Conservation (phyloP, 2,113 vertebrate species). For the Mustela nigripes region DNA sequence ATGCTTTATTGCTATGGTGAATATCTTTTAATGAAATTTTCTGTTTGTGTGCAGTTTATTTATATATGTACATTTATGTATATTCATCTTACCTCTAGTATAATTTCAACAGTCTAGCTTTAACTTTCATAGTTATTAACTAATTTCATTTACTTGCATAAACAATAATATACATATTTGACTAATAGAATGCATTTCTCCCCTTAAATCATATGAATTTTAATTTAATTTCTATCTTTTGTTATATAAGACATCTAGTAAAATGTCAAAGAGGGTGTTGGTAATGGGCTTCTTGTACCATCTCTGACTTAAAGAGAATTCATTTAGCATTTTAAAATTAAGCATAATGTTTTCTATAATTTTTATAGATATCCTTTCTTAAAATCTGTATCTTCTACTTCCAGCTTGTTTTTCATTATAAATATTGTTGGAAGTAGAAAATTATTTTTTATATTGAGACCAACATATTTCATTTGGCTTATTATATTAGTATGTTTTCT, state of each 20-base stretch:
- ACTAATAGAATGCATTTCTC: neutral
- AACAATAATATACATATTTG: neutral
- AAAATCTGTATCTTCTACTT: neutral
- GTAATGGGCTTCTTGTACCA: neutral
- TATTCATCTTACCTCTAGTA: neutral
- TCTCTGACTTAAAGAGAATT: neutral
- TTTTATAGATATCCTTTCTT: neutral
- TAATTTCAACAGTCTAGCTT: neutral
- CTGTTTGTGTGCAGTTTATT: neutral
- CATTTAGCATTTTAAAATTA: constrained; percentile 4
- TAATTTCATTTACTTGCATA: neutral
- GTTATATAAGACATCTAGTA: neutral
- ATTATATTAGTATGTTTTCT: neutral
- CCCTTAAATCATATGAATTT: neutral
- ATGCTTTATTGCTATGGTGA: neutral
- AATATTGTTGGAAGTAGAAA: neutral
- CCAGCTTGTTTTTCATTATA: neutral
- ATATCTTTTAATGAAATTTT: neutral
- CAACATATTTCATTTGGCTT: constrained; percentile 10
- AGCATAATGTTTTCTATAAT: neutral
- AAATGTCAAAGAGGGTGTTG: neutral
- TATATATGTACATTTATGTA: neutral
- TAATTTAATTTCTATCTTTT: neutral
- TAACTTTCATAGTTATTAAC: neutral
- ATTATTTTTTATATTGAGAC: neutral